These are phyloP conservation scores for Scaptomyza pallida DNA, from an alignment of 1,140 invertebrate species.

Conservation along the genomic window DNA sequence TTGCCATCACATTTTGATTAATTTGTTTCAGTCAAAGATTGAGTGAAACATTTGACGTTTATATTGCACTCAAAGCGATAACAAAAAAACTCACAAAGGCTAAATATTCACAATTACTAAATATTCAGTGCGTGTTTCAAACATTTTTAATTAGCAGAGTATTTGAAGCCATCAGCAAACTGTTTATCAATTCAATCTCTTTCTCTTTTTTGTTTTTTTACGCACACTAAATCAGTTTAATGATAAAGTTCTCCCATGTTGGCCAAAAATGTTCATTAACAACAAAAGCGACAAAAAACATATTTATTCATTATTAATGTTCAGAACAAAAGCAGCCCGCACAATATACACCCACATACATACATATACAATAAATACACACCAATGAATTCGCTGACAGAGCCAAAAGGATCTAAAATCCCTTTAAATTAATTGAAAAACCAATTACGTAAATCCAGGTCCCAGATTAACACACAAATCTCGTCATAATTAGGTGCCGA, in stretches of 20 bases:
- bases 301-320: slow-evolving; percentile 10
- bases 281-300: background rate
- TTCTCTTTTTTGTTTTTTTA: background rate
- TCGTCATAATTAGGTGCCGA: slow-evolving; percentile 75
- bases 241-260: background rate
- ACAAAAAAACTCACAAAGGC: too few relatives aligned
- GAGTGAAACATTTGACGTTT: background rate
- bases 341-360: slow-evolving; percentile 42
- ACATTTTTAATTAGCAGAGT: background rate
- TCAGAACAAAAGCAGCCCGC: slow-evolving; percentile 19
- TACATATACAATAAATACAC: slow-evolving; percentile 14
- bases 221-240: background rate
- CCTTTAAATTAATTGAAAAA: slow-evolving; percentile 73
- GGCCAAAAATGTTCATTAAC: background rate
- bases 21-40: background rate
- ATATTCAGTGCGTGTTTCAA: background rate
- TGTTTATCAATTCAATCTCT: background rate
- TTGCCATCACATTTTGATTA: background rate
- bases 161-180: background rate
- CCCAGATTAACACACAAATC: slow-evolving; percentile 65
- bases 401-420: slow-evolving; percentile 46
- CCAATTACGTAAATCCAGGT: slow-evolving; percentile 62
- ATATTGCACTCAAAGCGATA: too few relatives aligned
- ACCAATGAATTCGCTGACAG: slow-evolving; percentile 21
- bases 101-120: background rate